A percentile compares a stretch with the other conserved stretches of the same genome.
Conservation (phyloP, 2,113 vertebrate genomes). For the Pipa parva region DNA sequence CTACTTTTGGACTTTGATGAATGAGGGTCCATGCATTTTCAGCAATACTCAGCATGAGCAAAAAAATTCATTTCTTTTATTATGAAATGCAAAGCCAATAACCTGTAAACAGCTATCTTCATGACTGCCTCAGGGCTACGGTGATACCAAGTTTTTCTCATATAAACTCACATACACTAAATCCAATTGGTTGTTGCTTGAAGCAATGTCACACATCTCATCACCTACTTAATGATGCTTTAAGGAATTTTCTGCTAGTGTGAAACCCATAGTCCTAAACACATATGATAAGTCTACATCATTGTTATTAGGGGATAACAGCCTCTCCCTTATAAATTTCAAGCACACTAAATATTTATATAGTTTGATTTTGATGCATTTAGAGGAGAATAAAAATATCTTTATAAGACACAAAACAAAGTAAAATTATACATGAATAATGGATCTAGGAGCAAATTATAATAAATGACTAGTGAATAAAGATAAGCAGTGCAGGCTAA, state of each 20-base stretch:
- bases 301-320: background rate
- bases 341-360: background rate
- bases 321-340: background rate
- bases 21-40: conserved; percentile 10
- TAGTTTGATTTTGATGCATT: background rate
- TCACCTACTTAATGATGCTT: conserved; percentile 19
- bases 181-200: conserved; percentile 8
- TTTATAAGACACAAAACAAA: background rate
- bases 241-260: background rate
- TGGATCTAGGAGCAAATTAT: no score
- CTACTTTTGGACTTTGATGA: conserved; percentile 33
- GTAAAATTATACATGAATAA: no score
- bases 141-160: conserved; percentile 6
- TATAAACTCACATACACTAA: background rate
- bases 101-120: conserved; percentile 38
- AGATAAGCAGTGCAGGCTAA: no score
- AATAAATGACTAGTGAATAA: no score
- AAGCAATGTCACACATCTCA: conserved; percentile 10
- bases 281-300: background rate
- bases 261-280: conserved; percentile 4
- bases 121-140: conserved; percentile 24
- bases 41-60: conserved; percentile 34
- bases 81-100: conserved; percentile 32
- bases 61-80: conserved; percentile 35
- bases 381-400: background rate